Base-by-base conservation (phyloP, 2,888 invertebrate genomes). In the Noctua pronuba region DNA sequence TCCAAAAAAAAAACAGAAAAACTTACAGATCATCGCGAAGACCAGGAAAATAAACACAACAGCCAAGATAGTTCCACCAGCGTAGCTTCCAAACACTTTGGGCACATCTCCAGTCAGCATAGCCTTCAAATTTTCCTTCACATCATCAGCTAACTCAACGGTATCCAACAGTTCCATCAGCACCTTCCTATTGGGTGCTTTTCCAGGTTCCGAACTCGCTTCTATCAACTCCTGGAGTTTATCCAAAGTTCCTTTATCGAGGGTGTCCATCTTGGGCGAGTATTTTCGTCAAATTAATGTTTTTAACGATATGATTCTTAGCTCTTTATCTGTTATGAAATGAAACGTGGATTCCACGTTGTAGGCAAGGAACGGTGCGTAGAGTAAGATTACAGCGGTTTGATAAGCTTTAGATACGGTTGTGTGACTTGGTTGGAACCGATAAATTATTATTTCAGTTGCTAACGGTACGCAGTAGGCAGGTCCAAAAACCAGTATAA, bases 141-240 rank as follows among this genome's bases (percentile, higher is more conserved):
- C 97, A 38, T 97, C 97, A 10, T 98, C 98, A 71, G 97, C 94
- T 4, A 98, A 90, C 4, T 97, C 97, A 88, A 97, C 95, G 0
- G 95, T 92, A 35, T 98, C 97, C 38, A 98, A 92, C 92, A 97
- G 93, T 65, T 97, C 96, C 80, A 98, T 89, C 1, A 98, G 90
- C 62, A 97, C 96, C 41, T 97, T 97, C 2, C 96, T 90, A 1
- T 97, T 96, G 0, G 97, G 97, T 49, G 91, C 83, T 41, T 92
- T 83, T 1, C 88, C 86, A 78, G 88, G 87, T 21, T 97, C 94
- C 76, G 95, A 92, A n/a, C 92, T 92, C 21, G 79, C 80, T 28
- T 94, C 89, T 38, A 94, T 81, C n/a, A 95, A 71, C 2, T 94
- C 92, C 5, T 95, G 92, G 0, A 95, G 83, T 24, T 92, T 92